Evolutionary conservation across 2,888 invertebrate species (phyloP).

Genomic region (Chaetogeoica ovagalla): DNA sequence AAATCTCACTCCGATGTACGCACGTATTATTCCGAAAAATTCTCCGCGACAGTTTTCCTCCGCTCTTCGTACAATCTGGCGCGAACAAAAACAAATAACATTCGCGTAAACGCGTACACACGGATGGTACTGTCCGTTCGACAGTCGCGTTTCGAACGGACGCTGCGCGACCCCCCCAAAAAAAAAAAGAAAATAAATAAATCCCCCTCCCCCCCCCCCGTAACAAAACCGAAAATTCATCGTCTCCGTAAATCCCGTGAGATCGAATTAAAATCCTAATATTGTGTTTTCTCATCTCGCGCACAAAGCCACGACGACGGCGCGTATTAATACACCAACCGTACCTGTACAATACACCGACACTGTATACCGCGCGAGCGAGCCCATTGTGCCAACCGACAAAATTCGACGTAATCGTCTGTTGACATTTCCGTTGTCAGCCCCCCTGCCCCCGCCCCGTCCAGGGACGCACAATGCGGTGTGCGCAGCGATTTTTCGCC

Average conservation of each 20-base stretch:
- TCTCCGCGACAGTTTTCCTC: too few species aligned
- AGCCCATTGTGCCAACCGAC: background rate
- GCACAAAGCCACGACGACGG: background rate
- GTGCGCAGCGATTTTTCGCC: background rate
- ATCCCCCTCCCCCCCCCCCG: too few species aligned
- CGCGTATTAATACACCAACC: background rate
- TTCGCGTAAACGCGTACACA: too few species aligned
- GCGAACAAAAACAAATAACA: too few species aligned
- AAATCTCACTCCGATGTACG: too few species aligned
- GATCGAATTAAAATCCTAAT: constrained; percentile 27
- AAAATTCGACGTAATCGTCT: constrained; percentile 52
- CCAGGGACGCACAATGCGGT: constrained; percentile 13
- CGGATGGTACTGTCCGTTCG: too few species aligned
- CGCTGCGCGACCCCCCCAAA: too few species aligned
- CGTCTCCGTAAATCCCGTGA: constrained; percentile 23
- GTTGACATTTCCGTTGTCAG: constrained; percentile 49
- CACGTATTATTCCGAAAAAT: too few species aligned
- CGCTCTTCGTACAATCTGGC: too few species aligned
- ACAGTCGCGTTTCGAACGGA: background rate
- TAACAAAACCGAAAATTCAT: constrained; percentile 7
- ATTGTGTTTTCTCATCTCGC: constrained; percentile 12
- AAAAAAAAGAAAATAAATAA: too few species aligned
- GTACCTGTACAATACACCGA: too few species aligned
- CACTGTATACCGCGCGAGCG: background rate
- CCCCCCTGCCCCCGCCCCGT: background rate